A percentile compares a stretch with the other conserved stretches of the same genome.
phyloP scores from a whole-genome alignment of 2,797 vertebrate genomes.

The Gephyroberyx darwinii region DNA sequence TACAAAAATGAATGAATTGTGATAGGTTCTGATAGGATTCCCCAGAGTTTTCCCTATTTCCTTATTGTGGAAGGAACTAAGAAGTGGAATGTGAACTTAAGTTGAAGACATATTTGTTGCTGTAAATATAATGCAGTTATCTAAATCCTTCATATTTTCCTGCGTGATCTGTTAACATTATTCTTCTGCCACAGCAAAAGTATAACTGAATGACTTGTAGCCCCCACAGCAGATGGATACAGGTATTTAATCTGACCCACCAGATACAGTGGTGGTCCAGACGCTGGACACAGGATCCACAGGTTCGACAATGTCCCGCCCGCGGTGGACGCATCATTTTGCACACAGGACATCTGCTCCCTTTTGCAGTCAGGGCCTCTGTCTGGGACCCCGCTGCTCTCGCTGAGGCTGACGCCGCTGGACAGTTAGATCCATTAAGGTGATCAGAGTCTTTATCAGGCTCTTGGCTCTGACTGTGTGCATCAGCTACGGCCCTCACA shows the following conservation, averaged over 20 bases:
- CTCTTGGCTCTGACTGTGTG: constrained; percentile 32
- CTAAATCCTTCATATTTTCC: background rate
- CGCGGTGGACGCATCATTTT: constrained; percentile 83
- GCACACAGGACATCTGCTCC: constrained; percentile 82
- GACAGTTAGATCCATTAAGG: constrained; percentile 53
- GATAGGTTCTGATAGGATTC: no score
- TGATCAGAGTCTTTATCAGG: constrained; percentile 14
- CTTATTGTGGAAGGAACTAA: no score
- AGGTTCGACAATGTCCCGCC: constrained; percentile 77
- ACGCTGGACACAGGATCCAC: constrained; percentile 71
- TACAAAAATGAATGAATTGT: no score
- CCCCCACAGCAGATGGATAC: background rate
- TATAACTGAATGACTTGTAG: background rate
- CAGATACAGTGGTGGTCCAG: constrained; percentile 80
- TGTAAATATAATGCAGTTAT: background rate
- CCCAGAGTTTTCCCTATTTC: no score
- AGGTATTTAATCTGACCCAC: constrained; percentile 61
- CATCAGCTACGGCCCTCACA: constrained; percentile 63
- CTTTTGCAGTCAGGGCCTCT: constrained; percentile 42
- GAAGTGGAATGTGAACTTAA: no score
- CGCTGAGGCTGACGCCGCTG: background rate
- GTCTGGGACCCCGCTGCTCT: background rate
- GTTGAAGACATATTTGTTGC: no score
- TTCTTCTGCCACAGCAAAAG: background rate
- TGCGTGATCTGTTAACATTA: background rate